Base-by-base conservation (phyloP, 2,113 vertebrate species). In the Hyla sarda region DNA sequence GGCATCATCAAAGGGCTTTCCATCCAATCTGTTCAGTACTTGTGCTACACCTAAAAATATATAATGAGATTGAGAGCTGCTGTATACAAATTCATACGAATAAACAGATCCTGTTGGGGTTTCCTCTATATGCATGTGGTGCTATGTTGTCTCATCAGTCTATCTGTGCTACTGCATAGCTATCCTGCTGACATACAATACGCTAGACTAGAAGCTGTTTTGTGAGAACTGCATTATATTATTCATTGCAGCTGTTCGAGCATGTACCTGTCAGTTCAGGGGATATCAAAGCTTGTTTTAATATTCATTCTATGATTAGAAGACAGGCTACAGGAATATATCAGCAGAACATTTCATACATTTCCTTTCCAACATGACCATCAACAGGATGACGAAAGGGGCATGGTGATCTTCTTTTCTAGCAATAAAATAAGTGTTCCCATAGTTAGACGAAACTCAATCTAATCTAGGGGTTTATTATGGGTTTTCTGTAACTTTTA, bases 1-100 rank as follows among this genome's bases (percentile, higher is more conserved):
- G 23, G 97, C 97, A 82, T 99, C 97, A 17, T 98, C 96, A 82
- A 99, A 99, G 14, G 97, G 96, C 91, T 98, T 98, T 73, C 98
- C 97, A 89, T 99, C 98, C 0, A 99, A 94, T 78, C 97, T 95
- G 88, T 99, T 99, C 90, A 99, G 92, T 83, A 99, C 97, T 91
- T 99, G 98, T 89, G 98, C 97, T 32, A 99, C 98, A 73, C 98
- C 98, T 99, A 92, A 88, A 80, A 90, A 89, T 21, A 82, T 23
- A 71, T 28, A 65, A n/a, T n/a, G 16, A 78, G 0, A 41, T 17
- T 71, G 30, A 16, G 30, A 13, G 16, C 62, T 32, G 34, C 0
- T 10, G 9, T 41, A 71, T 25, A 23, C 34, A 71, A 41, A 71
- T 71, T 23, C 67, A 19, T 50, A 17, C 1, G 10, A 16, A 50